These are phyloP conservation scores for Prunella strophiata DNA, from an alignment of 2,797 vertebrate genomes.

Conservation along the genomic window DNA sequence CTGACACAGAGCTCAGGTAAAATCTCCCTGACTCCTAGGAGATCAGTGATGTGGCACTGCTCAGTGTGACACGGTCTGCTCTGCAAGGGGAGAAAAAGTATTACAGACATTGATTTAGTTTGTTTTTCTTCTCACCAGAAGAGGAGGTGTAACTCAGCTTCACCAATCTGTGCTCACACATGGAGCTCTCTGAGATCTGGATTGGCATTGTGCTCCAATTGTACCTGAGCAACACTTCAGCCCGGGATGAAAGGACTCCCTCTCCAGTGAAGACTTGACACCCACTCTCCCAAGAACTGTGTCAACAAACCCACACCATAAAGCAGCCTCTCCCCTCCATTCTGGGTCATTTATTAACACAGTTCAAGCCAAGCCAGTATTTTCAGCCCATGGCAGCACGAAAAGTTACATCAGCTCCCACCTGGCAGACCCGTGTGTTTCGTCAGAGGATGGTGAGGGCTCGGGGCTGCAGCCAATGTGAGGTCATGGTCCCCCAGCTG, in stretches of 20 bases:
- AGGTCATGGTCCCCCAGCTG: background rate
- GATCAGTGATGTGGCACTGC: background rate
- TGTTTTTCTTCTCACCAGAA: background rate
- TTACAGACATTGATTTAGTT: background rate
- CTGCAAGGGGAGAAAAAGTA: background rate
- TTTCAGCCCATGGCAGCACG: background rate
- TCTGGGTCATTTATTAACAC: slow-evolving; percentile 37
- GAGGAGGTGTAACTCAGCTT: accelerated
- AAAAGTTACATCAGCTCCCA: background rate
- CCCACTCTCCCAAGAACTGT: background rate
- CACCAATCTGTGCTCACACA: background rate
- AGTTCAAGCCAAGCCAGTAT: slow-evolving; percentile 6
- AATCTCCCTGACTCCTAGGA: background rate
- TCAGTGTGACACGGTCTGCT: accelerated
- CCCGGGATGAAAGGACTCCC: background rate
- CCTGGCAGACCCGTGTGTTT: background rate
- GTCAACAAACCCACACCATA: background rate
- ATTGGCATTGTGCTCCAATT: accelerated
- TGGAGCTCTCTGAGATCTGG: accelerated
- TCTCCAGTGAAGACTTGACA: background rate
- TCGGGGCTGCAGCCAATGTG: accelerated
- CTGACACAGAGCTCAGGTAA: background rate
- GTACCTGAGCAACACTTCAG: accelerated
- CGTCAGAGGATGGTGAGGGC: background rate
- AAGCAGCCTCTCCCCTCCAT: background rate